Base-by-base conservation (phyloP, 2,888 invertebrate species). In the Penaeus monodon region DNA sequence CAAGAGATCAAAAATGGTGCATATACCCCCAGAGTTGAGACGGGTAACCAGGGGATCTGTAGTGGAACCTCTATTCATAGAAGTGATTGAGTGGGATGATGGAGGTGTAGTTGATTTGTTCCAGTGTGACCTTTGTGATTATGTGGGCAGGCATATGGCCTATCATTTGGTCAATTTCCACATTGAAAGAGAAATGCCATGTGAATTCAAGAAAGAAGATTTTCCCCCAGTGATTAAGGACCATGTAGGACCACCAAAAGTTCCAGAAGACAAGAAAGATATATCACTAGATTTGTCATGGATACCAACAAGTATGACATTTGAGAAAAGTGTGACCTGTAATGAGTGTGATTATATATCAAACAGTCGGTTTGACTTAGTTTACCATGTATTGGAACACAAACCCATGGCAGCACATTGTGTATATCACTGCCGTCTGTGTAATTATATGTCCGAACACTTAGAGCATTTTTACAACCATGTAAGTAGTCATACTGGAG, bases 401-500 rank as follows among this genome's bases (percentile, higher is more conserved):
- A 38, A 63, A 29, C 89, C 89, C 8, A 77, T 86, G 44, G 83
- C 80, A 64, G 74, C 84, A 17, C n/a, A 63, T 49, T 70, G 73
- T 63, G 84, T 88, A 29, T 84, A 70, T 49, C 89, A 89, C 70
- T 89, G 89, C 65, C 86, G 89, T 22, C 83, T 89, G 8, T 89
- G 89, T 73, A 88, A 89, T 76, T 84, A 86, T 65, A 89, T 89
- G 88, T 84, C 83, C 14, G 88, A 88, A n/a, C 79, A 79, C 24
- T 66, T 86, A 24, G 86, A 74, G 38, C 78, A 83, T 4, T 86
- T 88, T 65, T 89, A 89, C 73, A 88, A 89, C 44, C 89, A 89
- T 77, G 83, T 89, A 24, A 84, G 88, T n/a, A 88, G 88, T 86
- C 89, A 89, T 63, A 89, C 89, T 7, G 89, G 89, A 27, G 89